A percentile compares a stretch with the other conserved stretches of the same genome.
Conservation (phyloP, 2,797 vertebrate genomes). For the Molossus molossus region DNA sequence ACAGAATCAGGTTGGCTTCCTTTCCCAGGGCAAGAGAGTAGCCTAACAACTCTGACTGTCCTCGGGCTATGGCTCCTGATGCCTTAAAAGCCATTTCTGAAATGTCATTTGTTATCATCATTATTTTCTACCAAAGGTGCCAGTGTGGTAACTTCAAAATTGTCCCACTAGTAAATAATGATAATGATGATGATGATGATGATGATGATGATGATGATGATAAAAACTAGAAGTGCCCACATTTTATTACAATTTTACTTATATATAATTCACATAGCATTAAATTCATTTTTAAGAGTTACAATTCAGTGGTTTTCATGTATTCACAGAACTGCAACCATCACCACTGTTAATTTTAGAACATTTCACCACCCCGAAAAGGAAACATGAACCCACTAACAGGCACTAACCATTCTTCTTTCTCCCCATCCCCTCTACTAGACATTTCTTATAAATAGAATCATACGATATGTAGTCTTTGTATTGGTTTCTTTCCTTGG, state of each 20-base stretch:
- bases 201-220: not conserved
- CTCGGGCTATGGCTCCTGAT: constrained; percentile 76
- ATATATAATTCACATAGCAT: constrained; percentile 38
- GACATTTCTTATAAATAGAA: constrained; percentile 17
- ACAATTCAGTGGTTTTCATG: not conserved
- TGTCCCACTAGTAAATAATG: constrained; percentile 14
- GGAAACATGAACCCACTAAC: not conserved
- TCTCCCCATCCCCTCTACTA: too few species aligned
- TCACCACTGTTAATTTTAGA: constrained; percentile 24
- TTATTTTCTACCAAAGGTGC: constrained; percentile 73
- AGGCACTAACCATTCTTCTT: not conserved
- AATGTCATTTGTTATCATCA: constrained; percentile 82
- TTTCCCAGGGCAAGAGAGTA: constrained; percentile 71
- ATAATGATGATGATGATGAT: not conserved
- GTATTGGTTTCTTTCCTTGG: not conserved
- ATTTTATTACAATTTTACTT: constrained; percentile 52
- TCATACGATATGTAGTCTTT: not conserved
- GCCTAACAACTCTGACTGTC: constrained; percentile 85
- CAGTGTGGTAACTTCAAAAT: constrained; percentile 66
- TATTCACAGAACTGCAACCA: not conserved
- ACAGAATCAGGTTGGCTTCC: constrained; percentile 87
- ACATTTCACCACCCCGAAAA: not conserved
- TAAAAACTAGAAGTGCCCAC: not conserved
- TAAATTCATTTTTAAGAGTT: constrained; percentile 41
- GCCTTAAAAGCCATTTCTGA: constrained; percentile 79